Conservation (phyloP, 1,140 invertebrate species). For the Drosophila biarmipes region DNA sequence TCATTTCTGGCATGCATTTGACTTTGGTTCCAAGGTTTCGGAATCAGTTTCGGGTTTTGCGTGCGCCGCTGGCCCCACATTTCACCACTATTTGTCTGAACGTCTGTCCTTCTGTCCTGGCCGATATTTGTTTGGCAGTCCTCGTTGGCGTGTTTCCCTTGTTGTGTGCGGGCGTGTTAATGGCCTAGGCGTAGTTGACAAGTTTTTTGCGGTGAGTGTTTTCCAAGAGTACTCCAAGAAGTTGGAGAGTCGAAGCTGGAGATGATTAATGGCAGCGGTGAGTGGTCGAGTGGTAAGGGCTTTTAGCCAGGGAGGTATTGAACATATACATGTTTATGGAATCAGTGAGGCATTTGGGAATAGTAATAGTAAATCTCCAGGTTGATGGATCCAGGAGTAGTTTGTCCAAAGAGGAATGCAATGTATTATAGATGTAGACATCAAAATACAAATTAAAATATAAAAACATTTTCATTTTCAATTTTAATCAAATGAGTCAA, state of each 20-base stretch:
- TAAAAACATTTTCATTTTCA: no score
- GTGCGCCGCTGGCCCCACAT: conserved; percentile 37
- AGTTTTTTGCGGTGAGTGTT: conserved; percentile 66
- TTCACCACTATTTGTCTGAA: conserved; percentile 36
- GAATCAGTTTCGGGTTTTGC: conserved; percentile 39
- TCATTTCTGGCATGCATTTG: conserved; percentile 30
- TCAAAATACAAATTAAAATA: no score
- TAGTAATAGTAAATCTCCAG: neutral
- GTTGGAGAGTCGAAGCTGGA: conserved; percentile 10
- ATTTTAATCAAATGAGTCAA: no score
- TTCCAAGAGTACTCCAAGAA: conserved; percentile 37
- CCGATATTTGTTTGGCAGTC: conserved; percentile 19
- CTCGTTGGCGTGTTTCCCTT: conserved; percentile 20
- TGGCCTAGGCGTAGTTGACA: conserved; percentile 75
- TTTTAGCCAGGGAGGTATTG: neutral
- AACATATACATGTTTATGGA: neutral
- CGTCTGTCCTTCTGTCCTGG: neutral
- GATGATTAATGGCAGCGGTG: conserved; percentile 63
- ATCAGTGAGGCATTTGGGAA: neutral
- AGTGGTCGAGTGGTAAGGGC: conserved; percentile 1
- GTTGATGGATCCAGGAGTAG: no score
- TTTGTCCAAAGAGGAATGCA: no score
- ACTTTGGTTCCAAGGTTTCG: conserved; percentile 62
- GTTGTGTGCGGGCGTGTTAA: conserved; percentile 68
- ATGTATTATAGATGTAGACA: no score